Conservation (phyloP, 2,888 invertebrate species). For the Perizoma flavofasciatum region DNA sequence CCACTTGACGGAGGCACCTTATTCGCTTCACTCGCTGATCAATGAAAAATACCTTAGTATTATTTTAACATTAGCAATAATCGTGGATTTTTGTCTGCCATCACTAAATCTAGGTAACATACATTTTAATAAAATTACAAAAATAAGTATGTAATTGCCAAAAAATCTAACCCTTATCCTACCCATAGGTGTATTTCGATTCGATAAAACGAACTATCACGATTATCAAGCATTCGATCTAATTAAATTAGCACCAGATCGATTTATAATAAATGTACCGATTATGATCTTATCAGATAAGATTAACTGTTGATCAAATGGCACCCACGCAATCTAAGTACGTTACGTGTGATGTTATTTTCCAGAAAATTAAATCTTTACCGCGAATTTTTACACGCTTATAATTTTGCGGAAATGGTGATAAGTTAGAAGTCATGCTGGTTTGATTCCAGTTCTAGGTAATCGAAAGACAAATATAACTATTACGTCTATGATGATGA, state of each 20-base stretch:
- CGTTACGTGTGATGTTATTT: conserved; percentile 29
- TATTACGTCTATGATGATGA: too few relatives aligned
- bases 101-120: too few relatives aligned
- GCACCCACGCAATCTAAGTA: conserved; percentile 38
- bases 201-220: conserved; percentile 35
- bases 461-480: background rate
- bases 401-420: background rate
- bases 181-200: conserved; percentile 27
- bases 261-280: conserved; percentile 48
- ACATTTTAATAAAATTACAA: too few relatives aligned
- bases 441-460: background rate
- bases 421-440: background rate
- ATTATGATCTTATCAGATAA: conserved; percentile 19
- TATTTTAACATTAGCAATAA: too few relatives aligned
- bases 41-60: too few relatives aligned
- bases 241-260: conserved; percentile 55
- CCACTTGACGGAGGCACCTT: too few relatives aligned
- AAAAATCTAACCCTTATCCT: conserved; percentile 15
- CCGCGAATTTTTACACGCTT: background rate
- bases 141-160: too few relatives aligned
- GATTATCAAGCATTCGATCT: conserved; percentile 50
- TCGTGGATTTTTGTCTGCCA: too few relatives aligned
- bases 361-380: conserved; percentile 26
- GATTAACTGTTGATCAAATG: conserved; percentile 47
- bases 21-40: too few relatives aligned